A percentile compares a stretch with the other conserved stretches of the same genome.
Conservation (phyloP, 2,113 vertebrate genomes). For the Rhinopithecus roxellana region DNA sequence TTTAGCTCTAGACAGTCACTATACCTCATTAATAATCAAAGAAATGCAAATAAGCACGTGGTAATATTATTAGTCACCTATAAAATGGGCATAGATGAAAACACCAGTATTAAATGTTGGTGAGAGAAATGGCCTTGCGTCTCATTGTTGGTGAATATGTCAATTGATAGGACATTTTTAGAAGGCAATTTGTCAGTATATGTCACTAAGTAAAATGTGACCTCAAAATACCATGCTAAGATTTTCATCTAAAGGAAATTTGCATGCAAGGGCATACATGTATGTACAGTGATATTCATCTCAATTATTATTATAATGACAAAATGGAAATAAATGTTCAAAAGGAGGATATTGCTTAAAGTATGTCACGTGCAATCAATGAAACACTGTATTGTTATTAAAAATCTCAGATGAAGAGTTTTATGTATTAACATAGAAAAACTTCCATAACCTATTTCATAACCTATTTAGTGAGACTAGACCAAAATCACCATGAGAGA, state of each 20-base stretch:
- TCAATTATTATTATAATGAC: not conserved
- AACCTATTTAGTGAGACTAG: not conserved
- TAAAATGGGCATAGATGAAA: not conserved
- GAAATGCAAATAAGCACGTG: not conserved
- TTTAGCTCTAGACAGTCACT: not conserved
- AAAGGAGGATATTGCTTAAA: not conserved
- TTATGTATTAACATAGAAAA: not conserved
- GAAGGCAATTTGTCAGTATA: not conserved
- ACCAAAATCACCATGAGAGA: not conserved
- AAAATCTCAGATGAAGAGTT: not conserved
- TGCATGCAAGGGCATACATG: not conserved
- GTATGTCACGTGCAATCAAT: not conserved
- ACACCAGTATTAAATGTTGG: not conserved
- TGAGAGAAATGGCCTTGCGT: not conserved
- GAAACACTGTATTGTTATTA: not conserved
- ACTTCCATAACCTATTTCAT: not conserved
- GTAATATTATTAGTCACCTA: not conserved
- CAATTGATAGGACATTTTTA: not conserved
- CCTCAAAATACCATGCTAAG: not conserved
- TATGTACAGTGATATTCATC: not conserved
- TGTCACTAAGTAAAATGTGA: not conserved
- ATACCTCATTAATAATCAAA: not conserved
- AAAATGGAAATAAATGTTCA: not conserved
- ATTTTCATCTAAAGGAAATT: slow-evolving; percentile 15
- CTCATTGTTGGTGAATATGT: not conserved